phyloP scores from a whole-genome alignment of 2,888 invertebrate species.

The Leptopilina syphax region DNA sequence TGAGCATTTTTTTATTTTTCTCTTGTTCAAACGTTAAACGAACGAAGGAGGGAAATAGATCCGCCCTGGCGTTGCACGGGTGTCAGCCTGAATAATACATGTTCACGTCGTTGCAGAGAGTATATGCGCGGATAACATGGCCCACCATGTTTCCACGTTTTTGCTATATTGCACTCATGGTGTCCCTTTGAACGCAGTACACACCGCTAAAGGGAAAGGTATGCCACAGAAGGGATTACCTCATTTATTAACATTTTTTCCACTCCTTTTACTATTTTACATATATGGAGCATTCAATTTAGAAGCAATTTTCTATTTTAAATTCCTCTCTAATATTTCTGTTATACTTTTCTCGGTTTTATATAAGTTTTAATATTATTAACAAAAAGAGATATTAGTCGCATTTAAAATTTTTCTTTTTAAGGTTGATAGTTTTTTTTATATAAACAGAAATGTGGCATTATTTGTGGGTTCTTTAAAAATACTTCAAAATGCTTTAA shows the following conservation, averaged over 20 bases:
- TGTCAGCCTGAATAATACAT: slow-evolving; percentile 75
- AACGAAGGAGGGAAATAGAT: background rate
- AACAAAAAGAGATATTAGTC: too few species aligned
- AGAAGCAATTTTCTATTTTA: too few species aligned
- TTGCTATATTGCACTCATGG: slow-evolving; percentile 41
- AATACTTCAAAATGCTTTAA: too few species aligned
- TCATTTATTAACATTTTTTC: slow-evolving; percentile 12
- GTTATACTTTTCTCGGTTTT: too few species aligned
- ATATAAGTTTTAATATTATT: too few species aligned
- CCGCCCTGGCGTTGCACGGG: slow-evolving; percentile 63
- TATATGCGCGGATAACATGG: slow-evolving; percentile 60
- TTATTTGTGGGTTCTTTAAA: too few species aligned
- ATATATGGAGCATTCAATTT: too few species aligned
- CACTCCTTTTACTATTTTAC: too few species aligned
- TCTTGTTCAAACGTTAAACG: background rate
- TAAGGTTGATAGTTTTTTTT: too few species aligned
- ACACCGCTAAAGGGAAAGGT: background rate
- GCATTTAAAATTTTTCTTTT: too few species aligned
- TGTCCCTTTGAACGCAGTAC: background rate
- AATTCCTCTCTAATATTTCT: too few species aligned
- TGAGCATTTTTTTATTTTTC: slow-evolving; percentile 31
- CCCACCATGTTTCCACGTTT: slow-evolving; percentile 58
- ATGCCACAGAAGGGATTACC: background rate
- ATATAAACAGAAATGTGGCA: too few species aligned
- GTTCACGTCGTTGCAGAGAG: slow-evolving; percentile 61